These are phyloP conservation scores for Scomber colias DNA, from an alignment of 2,113 vertebrate species.

Conservation along the genomic window DNA sequence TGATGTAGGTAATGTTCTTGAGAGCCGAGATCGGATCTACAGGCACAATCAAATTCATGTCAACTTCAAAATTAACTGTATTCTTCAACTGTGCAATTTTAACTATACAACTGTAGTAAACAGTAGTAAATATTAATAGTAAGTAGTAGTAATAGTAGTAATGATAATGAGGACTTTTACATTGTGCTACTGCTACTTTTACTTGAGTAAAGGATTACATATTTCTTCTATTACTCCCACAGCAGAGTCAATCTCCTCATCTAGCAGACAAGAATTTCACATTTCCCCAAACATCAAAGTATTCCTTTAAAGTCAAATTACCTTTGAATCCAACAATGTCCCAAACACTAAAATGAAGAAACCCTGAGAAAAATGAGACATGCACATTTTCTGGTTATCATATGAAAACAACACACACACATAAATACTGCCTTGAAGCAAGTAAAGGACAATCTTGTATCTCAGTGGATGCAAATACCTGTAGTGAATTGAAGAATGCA, in stretches of 20 bases:
- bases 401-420: neutral
- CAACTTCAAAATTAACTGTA: neutral
- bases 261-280: neutral
- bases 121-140: neutral
- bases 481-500: conserved; percentile 89
- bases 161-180: too few species aligned
- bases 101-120: neutral
- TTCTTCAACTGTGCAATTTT: too few species aligned
- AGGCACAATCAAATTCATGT: conserved; percentile 24
- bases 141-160: too few species aligned
- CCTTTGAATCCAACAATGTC: conserved; percentile 77
- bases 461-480: conserved; percentile 77
- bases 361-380: conserved; percentile 72
- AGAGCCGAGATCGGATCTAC: conserved; percentile 65
- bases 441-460: neutral
- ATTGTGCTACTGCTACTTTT: too few species aligned
- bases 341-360: conserved; percentile 88
- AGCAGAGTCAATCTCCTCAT: neutral
- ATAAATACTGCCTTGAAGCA: neutral
- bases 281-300: neutral
- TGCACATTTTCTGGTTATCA: neutral
- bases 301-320: conserved; percentile 33
- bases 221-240: neutral
- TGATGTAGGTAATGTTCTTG: neutral
- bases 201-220: too few species aligned